Evolutionary conservation across 2,797 vertebrate species (phyloP), one percentile per base, ranked within the genome.

Genomic region (Astyanax mexicanus): DNA sequence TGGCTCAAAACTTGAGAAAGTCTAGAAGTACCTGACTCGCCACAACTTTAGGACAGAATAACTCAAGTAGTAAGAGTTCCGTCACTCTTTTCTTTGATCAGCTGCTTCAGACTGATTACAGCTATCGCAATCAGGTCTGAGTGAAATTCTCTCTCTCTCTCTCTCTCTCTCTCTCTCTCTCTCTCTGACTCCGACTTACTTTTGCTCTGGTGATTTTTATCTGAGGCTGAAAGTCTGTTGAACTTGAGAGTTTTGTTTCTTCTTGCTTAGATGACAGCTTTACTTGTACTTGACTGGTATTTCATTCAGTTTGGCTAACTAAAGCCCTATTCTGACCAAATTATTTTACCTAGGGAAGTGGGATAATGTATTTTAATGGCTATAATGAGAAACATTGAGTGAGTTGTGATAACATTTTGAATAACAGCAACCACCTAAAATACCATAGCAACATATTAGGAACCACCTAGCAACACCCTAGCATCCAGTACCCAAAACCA

Each of bases 1-100:
- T 78, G 75, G 83, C 83, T 84, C 52, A 81, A 68, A 81, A 78
- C 77, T 82, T 65, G 70, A 78, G 44, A 77, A 79, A 85, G 68
- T 65, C 29, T 68, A 74, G 44, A 83, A 17, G 44, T 74, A 45
- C 49, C 17, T 58, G 72, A 82, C 64, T 84, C 64, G 37, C 62
- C 38, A 64, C 67, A 83, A 76, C 77, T 83, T 55, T 80, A 17
- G 58, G 60, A 3, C 29, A 47, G 47, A 60, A 74, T 80, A 79
- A 81, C 75, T 52, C 58, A 40, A 64, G 37, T 72, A 37, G 21
- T 67, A 57, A 25, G 27, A 32, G 55, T 58, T 76, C 70, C 57
- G 45, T 0, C 44, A 62, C 67, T 68, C 45, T 61, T 54, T 54
- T 61, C 61, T 75, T 67, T 42, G 52, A 74, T 75, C 68, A 69